Conservation (phyloP, 2,797 vertebrate species). For the Siniperca scherzeri region DNA sequence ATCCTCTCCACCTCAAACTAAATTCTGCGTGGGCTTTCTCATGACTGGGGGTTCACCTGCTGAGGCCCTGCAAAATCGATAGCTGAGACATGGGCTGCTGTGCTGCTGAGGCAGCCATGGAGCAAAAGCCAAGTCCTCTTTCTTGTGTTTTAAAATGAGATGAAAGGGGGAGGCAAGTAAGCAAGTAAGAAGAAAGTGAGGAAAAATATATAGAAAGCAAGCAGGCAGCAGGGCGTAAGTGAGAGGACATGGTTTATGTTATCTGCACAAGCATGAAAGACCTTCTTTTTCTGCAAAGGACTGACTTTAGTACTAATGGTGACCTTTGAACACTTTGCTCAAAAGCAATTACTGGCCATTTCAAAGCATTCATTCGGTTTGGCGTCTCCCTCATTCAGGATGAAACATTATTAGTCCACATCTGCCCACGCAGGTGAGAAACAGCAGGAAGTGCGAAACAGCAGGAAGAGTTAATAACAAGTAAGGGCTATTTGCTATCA, state of each 20-base stretch:
- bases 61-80: conserved; percentile 77
- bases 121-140: conserved; percentile 51
- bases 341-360: conserved; percentile 41
- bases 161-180: conserved; percentile 34
- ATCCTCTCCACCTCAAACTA: conserved; percentile 81
- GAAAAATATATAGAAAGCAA: conserved; percentile 9
- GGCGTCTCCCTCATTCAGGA: conserved; percentile 1
- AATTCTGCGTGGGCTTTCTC: conserved; percentile 78
- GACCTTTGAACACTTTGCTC: conserved; percentile 45
- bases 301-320: not conserved
- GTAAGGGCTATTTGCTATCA: not conserved
- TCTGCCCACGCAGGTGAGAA: conserved; percentile 27
- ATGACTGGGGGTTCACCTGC: conserved; percentile 78
- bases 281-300: conserved; percentile 18
- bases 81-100: conserved; percentile 50
- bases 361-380: conserved; percentile 25
- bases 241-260: conserved; percentile 17
- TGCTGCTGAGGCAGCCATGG: conserved; percentile 41
- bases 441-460: conserved; percentile 46
- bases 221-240: not conserved
- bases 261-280: conserved; percentile 41
- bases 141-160: conserved; percentile 54
- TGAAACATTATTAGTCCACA: conserved; percentile 6
- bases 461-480: conserved; percentile 14
- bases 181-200: conserved; percentile 9